phyloP scores from a whole-genome alignment of 2,113 vertebrate genomes.

The Typhlomys cinereus region DNA sequence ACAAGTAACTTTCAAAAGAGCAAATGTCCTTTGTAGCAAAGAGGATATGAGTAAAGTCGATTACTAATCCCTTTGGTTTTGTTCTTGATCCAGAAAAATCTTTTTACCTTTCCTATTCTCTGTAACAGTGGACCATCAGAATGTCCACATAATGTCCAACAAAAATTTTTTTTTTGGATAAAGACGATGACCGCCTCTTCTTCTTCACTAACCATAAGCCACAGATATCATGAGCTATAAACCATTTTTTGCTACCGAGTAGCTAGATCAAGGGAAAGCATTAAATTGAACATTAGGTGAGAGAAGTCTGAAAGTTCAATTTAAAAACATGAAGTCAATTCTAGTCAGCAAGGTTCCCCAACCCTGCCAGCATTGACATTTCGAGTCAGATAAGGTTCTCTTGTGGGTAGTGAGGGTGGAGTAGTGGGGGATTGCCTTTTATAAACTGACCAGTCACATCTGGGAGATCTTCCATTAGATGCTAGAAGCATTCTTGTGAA shows the following conservation, averaged over 20 bases:
- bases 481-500: not conserved
- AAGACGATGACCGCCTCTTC: not conserved
- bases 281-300: not conserved
- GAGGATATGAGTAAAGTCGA: not conserved
- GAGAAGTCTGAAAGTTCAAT: not conserved
- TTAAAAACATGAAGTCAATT: not conserved
- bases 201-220: not conserved
- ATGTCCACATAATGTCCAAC: not conserved
- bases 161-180: not conserved
- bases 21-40: not conserved
- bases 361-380: not conserved
- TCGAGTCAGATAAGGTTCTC: not conserved
- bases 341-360: not conserved
- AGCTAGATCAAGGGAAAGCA: not conserved
- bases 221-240: not conserved
- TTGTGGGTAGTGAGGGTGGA: not conserved
- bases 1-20: conserved; percentile 3
- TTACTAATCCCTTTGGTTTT: not conserved
- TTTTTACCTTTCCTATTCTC: not conserved
- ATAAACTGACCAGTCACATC: not conserved
- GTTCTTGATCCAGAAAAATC: not conserved
- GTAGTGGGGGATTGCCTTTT: not conserved
- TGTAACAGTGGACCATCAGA: not conserved
- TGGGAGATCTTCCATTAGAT: not conserved
- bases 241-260: not conserved